Conservation (phyloP, 2,113 vertebrate genomes). For the Benitochromis conjunctus region DNA sequence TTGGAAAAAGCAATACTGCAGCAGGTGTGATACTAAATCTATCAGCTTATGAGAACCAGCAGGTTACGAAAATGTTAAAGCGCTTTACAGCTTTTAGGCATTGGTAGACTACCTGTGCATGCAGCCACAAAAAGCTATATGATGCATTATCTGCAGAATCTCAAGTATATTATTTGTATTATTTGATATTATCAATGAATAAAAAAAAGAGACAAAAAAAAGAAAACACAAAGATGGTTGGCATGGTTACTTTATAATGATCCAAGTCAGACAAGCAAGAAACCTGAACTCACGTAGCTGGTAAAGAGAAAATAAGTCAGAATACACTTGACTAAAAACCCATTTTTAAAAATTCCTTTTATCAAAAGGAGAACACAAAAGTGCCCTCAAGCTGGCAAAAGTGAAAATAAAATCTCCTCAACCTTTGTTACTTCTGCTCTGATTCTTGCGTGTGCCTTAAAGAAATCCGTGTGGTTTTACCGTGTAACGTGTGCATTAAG, state of each 20-base stretch:
- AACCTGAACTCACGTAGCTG: rapidly evolving
- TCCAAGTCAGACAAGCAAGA: background rate
- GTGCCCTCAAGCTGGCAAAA: background rate
- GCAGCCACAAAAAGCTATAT: background rate
- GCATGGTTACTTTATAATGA: background rate
- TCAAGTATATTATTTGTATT: background rate
- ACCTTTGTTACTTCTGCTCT: background rate
- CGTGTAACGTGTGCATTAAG: background rate
- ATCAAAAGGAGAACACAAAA: background rate
- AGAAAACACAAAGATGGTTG: background rate
- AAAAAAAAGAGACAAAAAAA: background rate
- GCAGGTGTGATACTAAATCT: background rate
- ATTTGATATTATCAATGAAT: background rate
- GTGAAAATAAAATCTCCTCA: background rate
- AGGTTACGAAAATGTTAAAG: background rate
- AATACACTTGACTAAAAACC: background rate
- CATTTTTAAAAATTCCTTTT: background rate
- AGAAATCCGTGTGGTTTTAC: background rate
- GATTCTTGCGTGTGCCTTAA: background rate
- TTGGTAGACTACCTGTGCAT: background rate
- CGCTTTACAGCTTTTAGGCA: background rate
- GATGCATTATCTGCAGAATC: background rate
- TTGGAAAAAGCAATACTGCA: background rate
- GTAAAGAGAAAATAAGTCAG: background rate
- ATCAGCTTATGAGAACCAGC: background rate